Evolutionary conservation across 2,113 vertebrate species (phyloP), one percentile per base, ranked within the genome.

Genomic region (Percopsis transmontana): DNA sequence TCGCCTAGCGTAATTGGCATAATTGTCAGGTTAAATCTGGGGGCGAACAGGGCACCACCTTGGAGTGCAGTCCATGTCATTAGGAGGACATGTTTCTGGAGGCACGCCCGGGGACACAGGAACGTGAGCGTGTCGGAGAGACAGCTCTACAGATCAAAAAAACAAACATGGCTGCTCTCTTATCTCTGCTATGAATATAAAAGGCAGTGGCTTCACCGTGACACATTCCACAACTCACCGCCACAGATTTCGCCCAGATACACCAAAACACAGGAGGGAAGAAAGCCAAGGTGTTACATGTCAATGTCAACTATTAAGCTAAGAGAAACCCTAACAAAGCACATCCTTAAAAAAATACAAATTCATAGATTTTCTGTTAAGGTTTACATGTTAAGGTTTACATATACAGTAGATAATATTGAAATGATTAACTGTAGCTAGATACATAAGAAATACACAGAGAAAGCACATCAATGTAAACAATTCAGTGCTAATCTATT

Each of bases 141-240:
- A 87, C 83, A 84, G 84, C 81, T 64, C 71, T 77, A 70, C 83
- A 79, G 87, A 92, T 92, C 91, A 93, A 91, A 33, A 33, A 33
- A 33, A 33, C 5, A 33, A 33, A 33, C 27, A 33, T 92, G 89
- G 89, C 87, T 85, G 88, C 83, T 7, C 70, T 92, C 88, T 92
- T 91, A 93, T 93, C 91, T 92, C 86, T 68, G 58, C 84, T 85
- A 86, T 91, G 88, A 89, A 92, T 91, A 90, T 92, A 91, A 92
- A 92, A 92, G 90, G 91, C 90, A 91, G 91, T 90, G 76, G 84
- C 76, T 88, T 89, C 89, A 90, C 82, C 61, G 76, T 91, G 88
- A 90, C 90, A 92, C 87, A 90, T 84, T 89, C 78, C 77, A 83
- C 45, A 81, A 84, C 90, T 88, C 82, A 81, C 89, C 88, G 77